phyloP scores from a whole-genome alignment of 1,140 invertebrate genomes.

The Hycleus cichorii region DNA sequence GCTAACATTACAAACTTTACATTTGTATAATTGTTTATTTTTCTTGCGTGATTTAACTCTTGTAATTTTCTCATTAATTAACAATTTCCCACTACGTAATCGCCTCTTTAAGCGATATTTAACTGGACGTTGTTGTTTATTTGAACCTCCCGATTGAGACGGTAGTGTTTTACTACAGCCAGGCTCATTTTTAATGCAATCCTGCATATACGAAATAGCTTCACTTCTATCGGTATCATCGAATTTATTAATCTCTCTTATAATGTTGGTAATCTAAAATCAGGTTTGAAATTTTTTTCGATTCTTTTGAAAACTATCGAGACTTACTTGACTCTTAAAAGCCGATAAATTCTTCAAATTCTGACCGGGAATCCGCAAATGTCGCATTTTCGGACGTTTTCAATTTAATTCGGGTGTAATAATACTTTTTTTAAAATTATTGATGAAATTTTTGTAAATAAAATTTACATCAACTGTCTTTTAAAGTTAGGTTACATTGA shows the following conservation, averaged over 20 bases:
- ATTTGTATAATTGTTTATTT: neutral
- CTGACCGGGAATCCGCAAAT: conserved; percentile 7
- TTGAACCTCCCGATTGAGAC: no score
- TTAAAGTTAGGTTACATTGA: no score
- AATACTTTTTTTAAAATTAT: neutral
- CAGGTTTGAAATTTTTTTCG: neutral
- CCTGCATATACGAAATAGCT: conserved; percentile 10
- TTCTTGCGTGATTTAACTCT: no score
- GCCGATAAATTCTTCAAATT: conserved; percentile 8
- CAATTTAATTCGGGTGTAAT: neutral
- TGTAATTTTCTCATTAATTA: no score
- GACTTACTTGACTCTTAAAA: conserved; percentile 12
- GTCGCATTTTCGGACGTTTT: conserved; percentile 2
- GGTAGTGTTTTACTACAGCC: neutral
- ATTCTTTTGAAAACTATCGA: neutral
- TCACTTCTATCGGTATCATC: conserved; percentile 12
- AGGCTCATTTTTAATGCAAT: neutral
- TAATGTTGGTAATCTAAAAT: conserved; percentile 15
- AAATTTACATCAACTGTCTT: no score
- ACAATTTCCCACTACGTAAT: no score
- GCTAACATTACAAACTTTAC: conserved; percentile 8
- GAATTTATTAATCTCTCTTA: conserved; percentile 12
- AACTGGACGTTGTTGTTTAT: no score
- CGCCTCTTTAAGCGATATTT: no score
- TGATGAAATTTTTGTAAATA: neutral